These are phyloP conservation scores for Hylomyscus alleni DNA, from an alignment of 2,797 vertebrate species.

Conservation along the genomic window DNA sequence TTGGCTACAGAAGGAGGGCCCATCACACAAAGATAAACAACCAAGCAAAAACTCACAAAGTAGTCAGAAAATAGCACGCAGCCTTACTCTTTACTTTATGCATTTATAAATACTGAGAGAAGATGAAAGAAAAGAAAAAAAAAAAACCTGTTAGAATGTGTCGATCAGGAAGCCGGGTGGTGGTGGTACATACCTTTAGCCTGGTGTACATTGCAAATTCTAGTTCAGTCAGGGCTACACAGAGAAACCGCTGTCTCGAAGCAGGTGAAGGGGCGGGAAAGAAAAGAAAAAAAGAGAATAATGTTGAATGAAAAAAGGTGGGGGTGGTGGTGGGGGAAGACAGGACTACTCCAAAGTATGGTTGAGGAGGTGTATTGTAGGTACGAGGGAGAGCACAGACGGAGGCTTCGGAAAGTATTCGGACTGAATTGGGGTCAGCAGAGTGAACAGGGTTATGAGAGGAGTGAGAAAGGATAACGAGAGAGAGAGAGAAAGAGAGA, in stretches of 20 bases:
- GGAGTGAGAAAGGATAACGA: background rate
- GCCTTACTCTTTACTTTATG: constrained; percentile 22
- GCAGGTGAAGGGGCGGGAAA: background rate
- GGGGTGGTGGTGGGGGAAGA: too few species aligned
- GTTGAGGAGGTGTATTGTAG: background rate
- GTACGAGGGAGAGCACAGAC: too few species aligned
- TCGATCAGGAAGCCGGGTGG: background rate
- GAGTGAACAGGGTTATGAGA: background rate
- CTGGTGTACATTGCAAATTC: too few species aligned
- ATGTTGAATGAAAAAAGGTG: background rate
- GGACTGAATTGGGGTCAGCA: background rate
- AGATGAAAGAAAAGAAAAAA: background rate
- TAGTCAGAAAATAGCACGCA: background rate
- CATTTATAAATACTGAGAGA: constrained; percentile 44
- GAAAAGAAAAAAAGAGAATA: background rate
- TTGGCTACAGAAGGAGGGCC: background rate
- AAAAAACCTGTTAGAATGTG: constrained; percentile 14
- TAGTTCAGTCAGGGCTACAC: background rate
- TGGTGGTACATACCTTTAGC: background rate
- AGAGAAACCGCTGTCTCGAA: background rate
- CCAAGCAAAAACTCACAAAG: background rate
- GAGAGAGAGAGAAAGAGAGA: too few species aligned
- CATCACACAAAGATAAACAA: background rate
- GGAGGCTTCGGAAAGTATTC: background rate
- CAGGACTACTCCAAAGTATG: background rate